Base-by-base conservation (phyloP, 2,888 invertebrate genomes). In the Agrochola macilenta region DNA sequence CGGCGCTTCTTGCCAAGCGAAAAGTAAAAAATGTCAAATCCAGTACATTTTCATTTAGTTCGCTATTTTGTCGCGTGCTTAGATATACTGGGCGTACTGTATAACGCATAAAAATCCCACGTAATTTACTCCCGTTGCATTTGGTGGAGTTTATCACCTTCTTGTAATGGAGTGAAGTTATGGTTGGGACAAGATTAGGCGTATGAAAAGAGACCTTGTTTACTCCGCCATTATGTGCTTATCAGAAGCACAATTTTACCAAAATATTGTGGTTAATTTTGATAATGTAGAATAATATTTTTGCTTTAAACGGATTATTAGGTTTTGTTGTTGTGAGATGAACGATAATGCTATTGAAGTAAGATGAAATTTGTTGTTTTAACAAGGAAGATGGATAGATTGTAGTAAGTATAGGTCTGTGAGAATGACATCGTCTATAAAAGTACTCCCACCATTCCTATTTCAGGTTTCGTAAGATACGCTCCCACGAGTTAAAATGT, bases 161-260 rank as follows among this genome's bases (percentile, higher is more conserved):
- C 69, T 77, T 86, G 57, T 84, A 76, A 84, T 71, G 74, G 63
- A 69, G 78, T 79, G 84, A 84, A 87, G 88, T 86, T 86, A 82
- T 78, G 80, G 65, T 58, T 58, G 35, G 76, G 64, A 46, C 72
- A 68, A 79, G 80, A 82, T 83, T 87, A 85, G 11, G 68, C 17
- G 46, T 57, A 60, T 63, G n/a, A 70, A 64, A 83, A 49, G 26
- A 14, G 61, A 30, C 57, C 14, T 69, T 69, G 61, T 79, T 74
- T 72, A 60, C 35, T 20, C 1, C 26, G 43, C 20, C 39, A 69
- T 69, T 69, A 35, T 61, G 14, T 7, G 30, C 35, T 73, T 81
- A 83, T 73, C 64, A 54, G 12, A 75, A 65, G 49, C 43, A 23
- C 23, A 69, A 61, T 72, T 60, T 75, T 20, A 26, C 5, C 3